These are phyloP conservation scores for Abscondita cerata DNA, from an alignment of 2,888 invertebrate genomes.

Conservation along the genomic window DNA sequence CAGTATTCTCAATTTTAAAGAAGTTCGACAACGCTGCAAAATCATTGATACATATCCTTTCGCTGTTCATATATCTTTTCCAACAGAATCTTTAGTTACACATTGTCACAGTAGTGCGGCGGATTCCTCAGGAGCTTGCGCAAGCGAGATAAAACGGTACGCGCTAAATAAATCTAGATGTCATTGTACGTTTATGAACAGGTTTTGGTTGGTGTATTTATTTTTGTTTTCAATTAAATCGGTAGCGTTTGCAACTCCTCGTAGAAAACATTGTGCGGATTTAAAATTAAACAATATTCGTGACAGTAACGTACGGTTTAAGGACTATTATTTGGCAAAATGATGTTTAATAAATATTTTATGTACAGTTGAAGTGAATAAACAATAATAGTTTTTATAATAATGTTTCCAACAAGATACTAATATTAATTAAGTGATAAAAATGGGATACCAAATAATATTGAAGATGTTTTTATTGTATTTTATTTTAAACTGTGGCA, in stretches of 20 bases:
- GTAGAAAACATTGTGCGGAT: conserved; percentile 18
- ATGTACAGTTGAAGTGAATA: no score
- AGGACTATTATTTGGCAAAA: no score
- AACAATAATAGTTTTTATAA: no score
- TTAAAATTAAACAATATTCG: conserved; percentile 6
- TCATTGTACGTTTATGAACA: conserved; percentile 29
- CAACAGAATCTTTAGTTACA: neutral
- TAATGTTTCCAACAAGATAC: no score
- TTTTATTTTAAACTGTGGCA: neutral
- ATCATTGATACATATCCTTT: no score
- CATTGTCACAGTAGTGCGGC: neutral
- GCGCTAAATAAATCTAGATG: conserved; percentile 18
- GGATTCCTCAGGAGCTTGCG: neutral
- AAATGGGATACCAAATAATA: conserved; percentile 1
- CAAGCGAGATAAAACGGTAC: conserved; percentile 16
- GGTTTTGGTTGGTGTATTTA: conserved; percentile 31
- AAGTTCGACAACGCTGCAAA: no score
- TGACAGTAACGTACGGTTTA: neutral
- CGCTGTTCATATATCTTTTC: no score
- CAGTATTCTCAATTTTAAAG: no score
- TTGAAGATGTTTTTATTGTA: neutral
- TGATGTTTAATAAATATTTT: no score
- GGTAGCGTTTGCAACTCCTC: conserved; percentile 22
- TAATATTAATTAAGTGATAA: neutral
- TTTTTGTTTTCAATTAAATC: conserved; percentile 31